These are phyloP conservation scores for Pyrrhosoma nymphula DNA, from an alignment of 2,888 invertebrate species.

Conservation along the genomic window DNA sequence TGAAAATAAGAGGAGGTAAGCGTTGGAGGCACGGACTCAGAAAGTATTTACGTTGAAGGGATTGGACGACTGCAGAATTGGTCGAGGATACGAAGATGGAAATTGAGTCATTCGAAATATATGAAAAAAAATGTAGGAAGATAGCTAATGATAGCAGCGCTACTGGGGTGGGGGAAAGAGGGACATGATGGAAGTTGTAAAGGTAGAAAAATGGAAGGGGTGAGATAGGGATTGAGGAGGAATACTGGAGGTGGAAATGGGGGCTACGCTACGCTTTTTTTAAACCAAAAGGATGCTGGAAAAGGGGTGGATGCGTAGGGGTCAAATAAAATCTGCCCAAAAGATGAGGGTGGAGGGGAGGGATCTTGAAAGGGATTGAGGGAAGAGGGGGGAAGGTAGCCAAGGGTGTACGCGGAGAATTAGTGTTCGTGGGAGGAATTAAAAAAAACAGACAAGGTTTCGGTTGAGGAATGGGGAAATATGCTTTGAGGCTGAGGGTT, in stretches of 20 bases:
- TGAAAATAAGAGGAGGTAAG: not conserved
- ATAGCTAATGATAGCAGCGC: not conserved
- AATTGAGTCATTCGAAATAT: not conserved
- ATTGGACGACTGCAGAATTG: not conserved
- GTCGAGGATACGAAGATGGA: not conserved
- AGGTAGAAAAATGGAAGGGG: not conserved
- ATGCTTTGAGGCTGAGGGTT: conserved; percentile 20
- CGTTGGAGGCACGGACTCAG: not conserved
- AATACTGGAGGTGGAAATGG: not conserved
- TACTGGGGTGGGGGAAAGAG: not conserved
- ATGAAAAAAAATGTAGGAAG: not conserved
- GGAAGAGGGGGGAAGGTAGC: not conserved
- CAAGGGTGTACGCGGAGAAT: conserved; percentile 4
- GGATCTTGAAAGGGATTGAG: not conserved
- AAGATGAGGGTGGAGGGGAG: not conserved
- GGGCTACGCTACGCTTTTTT: not conserved
- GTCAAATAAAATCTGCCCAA: not conserved
- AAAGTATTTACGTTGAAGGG: not conserved
- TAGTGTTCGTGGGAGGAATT: conserved; percentile 39
- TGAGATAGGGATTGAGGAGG: not conserved
- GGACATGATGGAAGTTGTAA: not conserved
- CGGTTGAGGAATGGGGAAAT: conserved; percentile 31
- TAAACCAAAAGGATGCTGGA: not conserved
- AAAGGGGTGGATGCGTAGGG: conserved; percentile 8
- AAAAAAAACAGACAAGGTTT: conserved; percentile 34